phyloP scores from a whole-genome alignment of 2,888 invertebrate genomes.

The Cerastis rubricosa region DNA sequence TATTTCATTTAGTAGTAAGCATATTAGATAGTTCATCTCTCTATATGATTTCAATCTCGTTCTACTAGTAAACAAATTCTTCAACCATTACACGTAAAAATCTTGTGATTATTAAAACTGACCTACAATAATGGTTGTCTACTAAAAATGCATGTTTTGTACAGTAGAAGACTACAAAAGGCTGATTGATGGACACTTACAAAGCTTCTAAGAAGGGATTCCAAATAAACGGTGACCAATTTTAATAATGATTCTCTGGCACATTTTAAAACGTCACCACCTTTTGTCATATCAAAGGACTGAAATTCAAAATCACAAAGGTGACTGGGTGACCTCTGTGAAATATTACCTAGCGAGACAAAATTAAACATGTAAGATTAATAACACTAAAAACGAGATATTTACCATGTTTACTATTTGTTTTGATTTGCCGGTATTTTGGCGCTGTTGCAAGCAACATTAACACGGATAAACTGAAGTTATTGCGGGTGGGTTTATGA shows the following conservation, averaged over 20 bases:
- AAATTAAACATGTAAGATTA: conserved; percentile 15
- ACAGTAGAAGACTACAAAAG: neutral
- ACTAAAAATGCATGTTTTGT: neutral
- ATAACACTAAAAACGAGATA: neutral
- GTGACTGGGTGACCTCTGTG: conserved; percentile 6
- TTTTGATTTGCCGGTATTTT: too few species aligned
- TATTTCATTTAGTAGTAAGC: neutral
- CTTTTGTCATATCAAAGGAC: conserved; percentile 1
- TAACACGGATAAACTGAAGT: too few species aligned
- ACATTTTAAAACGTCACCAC: conserved; percentile 1
- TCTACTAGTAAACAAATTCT: neutral
- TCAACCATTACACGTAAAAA: neutral
- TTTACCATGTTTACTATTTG: too few species aligned
- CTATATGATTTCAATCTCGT: neutral
- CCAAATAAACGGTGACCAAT: neutral
- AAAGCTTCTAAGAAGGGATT: neutral
- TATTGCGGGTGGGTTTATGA: too few species aligned
- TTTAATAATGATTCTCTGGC: neutral
- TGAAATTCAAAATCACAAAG: conserved; percentile 12
- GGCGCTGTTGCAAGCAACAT: too few species aligned
- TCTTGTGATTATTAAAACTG: neutral
- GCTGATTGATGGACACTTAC: neutral
- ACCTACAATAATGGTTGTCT: neutral
- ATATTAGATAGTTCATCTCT: neutral
- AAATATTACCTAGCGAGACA: conserved; percentile 21